These are phyloP conservation scores for Smithornis capensis DNA, from an alignment of 2,113 vertebrate species.

Conservation along the genomic window DNA sequence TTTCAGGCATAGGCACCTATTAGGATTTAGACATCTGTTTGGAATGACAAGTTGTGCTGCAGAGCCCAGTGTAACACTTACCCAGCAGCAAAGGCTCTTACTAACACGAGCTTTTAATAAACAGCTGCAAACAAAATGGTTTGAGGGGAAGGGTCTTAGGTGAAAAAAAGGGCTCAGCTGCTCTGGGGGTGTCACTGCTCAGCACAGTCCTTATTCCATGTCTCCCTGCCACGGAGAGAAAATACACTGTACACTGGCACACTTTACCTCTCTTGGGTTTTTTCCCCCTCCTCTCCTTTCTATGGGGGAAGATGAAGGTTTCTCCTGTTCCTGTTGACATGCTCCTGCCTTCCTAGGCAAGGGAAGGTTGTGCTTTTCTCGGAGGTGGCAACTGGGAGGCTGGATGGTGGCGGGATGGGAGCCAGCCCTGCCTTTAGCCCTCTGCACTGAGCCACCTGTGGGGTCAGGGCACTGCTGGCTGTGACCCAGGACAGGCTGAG, in stretches of 20 bases:
- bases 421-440: background rate
- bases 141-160: background rate
- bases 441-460: fast-evolving
- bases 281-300: background rate
- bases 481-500: background rate
- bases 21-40: background rate
- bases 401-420: background rate
- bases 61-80: background rate
- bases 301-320: background rate
- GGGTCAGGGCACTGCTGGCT: background rate
- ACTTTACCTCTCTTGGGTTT: background rate
- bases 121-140: background rate
- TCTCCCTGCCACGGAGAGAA: background rate
- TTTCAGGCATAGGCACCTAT: background rate
- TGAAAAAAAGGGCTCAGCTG: background rate
- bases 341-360: background rate
- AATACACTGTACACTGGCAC: background rate
- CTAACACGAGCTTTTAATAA: constrained; percentile 31
- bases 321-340: background rate
- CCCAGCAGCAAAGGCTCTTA: background rate
- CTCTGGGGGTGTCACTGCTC: background rate
- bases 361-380: background rate
- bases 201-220: background rate
- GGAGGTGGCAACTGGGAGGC: background rate
- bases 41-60: background rate